These are phyloP conservation scores for Nothoprocta pentlandii DNA, from an alignment of 2,113 vertebrate species.

Conservation along the genomic window DNA sequence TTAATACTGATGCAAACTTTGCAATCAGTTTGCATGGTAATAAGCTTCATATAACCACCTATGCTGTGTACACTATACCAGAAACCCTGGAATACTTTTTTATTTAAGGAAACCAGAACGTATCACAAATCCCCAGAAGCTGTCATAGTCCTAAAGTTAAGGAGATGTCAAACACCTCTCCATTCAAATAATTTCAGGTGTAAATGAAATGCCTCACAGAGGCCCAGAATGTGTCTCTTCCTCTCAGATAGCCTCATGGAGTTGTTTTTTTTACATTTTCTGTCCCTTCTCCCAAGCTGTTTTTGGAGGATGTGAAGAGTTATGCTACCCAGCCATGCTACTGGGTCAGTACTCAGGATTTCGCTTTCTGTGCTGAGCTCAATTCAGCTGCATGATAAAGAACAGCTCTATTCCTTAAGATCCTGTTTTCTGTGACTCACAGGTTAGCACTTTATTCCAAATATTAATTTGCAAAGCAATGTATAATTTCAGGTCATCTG, in stretches of 20 bases:
- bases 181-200: not conserved
- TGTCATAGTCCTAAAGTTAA: not conserved
- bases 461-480: not conserved
- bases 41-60: not conserved
- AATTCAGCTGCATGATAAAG: not conserved
- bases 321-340: not conserved
- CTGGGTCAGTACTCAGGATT: not conserved
- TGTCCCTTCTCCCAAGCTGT: not conserved
- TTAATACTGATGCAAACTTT: not conserved
- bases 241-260: not conserved
- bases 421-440: not conserved
- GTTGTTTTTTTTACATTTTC: not conserved
- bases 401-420: not conserved
- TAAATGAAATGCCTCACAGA: rapidly evolving
- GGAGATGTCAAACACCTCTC: not conserved
- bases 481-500: slow-evolving; percentile 9
- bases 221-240: not conserved
- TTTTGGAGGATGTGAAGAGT: not conserved
- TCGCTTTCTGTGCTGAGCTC: not conserved
- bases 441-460: not conserved
- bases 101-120: not conserved
- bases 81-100: not conserved
- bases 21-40: not conserved
- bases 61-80: not conserved
- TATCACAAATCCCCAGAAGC: not conserved